Conservation (phyloP, 2,888 invertebrate species). For the Syrista parreyssii region DNA sequence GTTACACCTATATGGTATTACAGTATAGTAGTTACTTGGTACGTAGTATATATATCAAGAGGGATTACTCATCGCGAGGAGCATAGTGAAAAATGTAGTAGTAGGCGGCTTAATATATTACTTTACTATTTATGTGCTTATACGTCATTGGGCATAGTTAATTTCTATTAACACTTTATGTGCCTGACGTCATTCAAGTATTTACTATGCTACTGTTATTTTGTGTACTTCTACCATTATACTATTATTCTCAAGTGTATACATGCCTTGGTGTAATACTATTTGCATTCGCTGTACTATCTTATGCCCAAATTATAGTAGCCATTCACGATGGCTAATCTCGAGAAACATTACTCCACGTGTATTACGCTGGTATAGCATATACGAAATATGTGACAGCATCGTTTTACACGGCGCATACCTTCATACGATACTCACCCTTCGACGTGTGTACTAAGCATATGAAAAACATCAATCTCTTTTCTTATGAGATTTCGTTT, state of each 20-base stretch:
- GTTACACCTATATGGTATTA: not conserved
- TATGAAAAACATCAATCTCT: not conserved
- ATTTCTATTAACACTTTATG: not conserved
- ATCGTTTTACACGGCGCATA: conserved; percentile 1
- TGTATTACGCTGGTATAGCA: not conserved
- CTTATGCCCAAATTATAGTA: not conserved
- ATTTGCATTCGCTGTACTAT: not conserved
- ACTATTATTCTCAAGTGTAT: not conserved
- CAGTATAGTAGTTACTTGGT: not conserved
- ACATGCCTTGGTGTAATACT: not conserved
- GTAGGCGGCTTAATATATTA: not conserved
- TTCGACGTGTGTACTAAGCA: not conserved
- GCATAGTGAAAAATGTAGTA: not conserved
- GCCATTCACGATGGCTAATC: not conserved
- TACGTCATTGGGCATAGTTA: not conserved
- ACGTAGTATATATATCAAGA: not conserved
- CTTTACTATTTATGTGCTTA: not conserved
- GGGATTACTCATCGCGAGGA: not conserved
- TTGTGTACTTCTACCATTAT: not conserved
- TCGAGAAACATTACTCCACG: not conserved
- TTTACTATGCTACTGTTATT: not conserved
- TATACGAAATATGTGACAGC: not conserved
- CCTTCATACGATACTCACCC: not conserved
- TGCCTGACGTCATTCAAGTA: not conserved
- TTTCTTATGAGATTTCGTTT: not conserved